Evolutionary conservation across 1,140 invertebrate species (phyloP).

Genomic region (Rhyacophila brunnea): DNA sequence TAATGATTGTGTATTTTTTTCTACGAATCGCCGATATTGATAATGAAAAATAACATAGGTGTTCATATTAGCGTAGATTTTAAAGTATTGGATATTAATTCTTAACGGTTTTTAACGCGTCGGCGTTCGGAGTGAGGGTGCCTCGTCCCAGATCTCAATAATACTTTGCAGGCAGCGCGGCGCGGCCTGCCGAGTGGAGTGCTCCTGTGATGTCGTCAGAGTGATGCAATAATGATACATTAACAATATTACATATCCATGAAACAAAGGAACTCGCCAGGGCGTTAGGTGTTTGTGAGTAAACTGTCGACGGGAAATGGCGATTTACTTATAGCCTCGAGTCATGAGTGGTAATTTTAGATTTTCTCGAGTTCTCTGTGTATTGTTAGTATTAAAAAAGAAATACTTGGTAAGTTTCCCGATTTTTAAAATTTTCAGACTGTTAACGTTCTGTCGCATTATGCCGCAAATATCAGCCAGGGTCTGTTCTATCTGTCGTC

Average conservation of each 20-base stretch:
- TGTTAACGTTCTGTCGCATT: conserved; percentile 32
- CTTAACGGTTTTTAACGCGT: conserved; percentile 7
- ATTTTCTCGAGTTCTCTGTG: conserved; percentile 37
- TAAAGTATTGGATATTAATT: conserved; percentile 26
- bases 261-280: conserved; percentile 32
- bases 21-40: conserved; percentile 27
- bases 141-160: conserved; percentile 27
- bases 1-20: conserved; percentile 34
- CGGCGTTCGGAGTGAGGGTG: neutral
- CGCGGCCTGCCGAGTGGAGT: no score
- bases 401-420: conserved; percentile 32
- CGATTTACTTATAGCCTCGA: conserved; percentile 25
- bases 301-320: conserved; percentile 30
- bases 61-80: conserved; percentile 32
- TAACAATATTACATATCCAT: conserved; percentile 34
- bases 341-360: conserved; percentile 32
- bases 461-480: conserved; percentile 28
- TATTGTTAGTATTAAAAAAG: conserved; percentile 36
- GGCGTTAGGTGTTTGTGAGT: conserved; percentile 34
- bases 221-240: conserved; percentile 32
- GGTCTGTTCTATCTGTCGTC: conserved; percentile 10
- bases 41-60: conserved; percentile 28
- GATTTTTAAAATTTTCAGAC: conserved; percentile 30
- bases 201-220: neutral
- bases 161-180: conserved; percentile 17